Evolutionary conservation across 2,113 vertebrate species (phyloP).

Genomic region (Mystacornis crossleyi): DNA sequence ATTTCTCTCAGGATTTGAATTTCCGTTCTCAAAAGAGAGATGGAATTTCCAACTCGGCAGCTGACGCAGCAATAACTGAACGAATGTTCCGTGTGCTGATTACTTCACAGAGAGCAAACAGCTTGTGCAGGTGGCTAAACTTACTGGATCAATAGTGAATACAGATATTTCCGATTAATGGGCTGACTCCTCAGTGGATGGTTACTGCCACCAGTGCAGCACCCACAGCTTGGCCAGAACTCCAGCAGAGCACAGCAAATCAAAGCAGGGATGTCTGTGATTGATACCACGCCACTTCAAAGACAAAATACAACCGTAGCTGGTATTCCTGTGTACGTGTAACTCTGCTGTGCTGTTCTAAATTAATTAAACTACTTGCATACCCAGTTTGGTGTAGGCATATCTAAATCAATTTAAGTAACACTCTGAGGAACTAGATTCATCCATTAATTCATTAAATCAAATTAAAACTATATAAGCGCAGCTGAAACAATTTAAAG

Average conservation of each 20-base stretch:
- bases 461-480: neutral
- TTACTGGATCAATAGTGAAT: neutral
- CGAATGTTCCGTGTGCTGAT: neutral
- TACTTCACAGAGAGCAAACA: neutral
- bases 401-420: neutral
- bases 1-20: neutral
- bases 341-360: neutral
- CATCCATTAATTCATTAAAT: slow-evolving; percentile 18
- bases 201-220: neutral
- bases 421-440: neutral
- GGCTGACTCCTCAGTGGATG: neutral
- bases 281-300: neutral
- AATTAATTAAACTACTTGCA: neutral
- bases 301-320: neutral
- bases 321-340: neutral
- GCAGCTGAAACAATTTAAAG: neutral
- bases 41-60: neutral
- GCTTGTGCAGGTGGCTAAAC: neutral
- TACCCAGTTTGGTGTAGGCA: neutral
- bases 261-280: neutral
- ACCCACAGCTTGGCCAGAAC: neutral
- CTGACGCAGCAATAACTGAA: neutral
- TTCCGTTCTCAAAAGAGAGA: neutral
- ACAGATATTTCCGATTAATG: neutral
- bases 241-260: neutral